Percentiles rank a stretch among this genome's conserved stretches.
These are phyloP conservation scores for Rhinophrynus dorsalis DNA, from an alignment of 2,797 vertebrate species.

Conservation along the genomic window DNA sequence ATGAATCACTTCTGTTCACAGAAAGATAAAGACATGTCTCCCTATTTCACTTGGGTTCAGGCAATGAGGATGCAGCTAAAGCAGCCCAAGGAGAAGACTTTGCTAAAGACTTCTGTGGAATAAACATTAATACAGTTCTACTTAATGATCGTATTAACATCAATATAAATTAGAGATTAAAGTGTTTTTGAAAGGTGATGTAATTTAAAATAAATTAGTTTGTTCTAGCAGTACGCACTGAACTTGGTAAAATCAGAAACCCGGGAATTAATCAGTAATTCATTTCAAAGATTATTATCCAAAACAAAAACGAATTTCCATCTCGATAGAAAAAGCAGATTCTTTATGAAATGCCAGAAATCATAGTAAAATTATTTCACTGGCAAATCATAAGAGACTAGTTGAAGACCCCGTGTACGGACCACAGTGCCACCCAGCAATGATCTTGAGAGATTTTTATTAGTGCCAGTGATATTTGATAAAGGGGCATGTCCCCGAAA, in stretches of 20 bases:
- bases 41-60: too few relatives aligned
- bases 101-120: slow-evolving; percentile 4
- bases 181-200: slow-evolving; percentile 44
- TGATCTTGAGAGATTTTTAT: too few relatives aligned
- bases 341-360: neutral
- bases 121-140: slow-evolving; percentile 32
- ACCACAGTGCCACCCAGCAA: too few relatives aligned
- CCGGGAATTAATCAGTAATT: slow-evolving; percentile 37
- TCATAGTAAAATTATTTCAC: too few relatives aligned
- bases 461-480: too few relatives aligned
- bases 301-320: neutral
- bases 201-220: slow-evolving; percentile 48
- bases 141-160: slow-evolving; percentile 44
- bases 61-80: neutral
- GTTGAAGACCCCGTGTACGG: too few relatives aligned
- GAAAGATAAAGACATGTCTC: too few relatives aligned
- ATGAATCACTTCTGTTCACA: neutral
- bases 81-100: neutral
- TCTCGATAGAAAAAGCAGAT: neutral
- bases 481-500: too few relatives aligned
- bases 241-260: slow-evolving; percentile 31
- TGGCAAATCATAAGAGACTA: too few relatives aligned
- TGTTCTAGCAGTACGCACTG: slow-evolving; percentile 11
- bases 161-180: slow-evolving; percentile 42
- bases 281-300: slow-evolving; percentile 29